Evolutionary conservation across 2,113 vertebrate genomes (phyloP), one percentile per base, ranked within the genome.

Genomic region (Amphilophus citrinellus): DNA sequence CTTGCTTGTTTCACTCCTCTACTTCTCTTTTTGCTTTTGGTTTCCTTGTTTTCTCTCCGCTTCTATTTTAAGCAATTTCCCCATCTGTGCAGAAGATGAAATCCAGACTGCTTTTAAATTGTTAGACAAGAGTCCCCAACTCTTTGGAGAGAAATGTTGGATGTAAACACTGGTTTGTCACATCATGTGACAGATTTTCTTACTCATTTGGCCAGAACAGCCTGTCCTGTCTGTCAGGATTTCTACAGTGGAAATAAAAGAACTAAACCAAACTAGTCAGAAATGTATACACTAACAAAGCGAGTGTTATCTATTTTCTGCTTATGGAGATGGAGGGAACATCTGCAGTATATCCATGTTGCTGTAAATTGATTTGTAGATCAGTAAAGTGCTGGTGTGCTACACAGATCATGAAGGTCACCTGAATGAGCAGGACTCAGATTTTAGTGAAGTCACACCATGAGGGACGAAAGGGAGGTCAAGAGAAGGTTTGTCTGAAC

Each of bases 381-480:
- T 59, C 56, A 83, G 65, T 65, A 90, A 91, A 92, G 86, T 82
- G 86, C 80, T 90, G 85, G 76, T 84, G 77, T 44, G 87, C 83
- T 82, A 87, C 78, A 87, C 57, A 86, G 91, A 87, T 88, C 66
- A 71, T 84, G 77, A 94, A 94, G 93, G 93, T 91, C 86, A 77
- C 56, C 53, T 62, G 83, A 86, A 84, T 20, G 84, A 77, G 79
- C 58, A 18, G 71, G 87, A 87, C 91, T 94, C 85, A 5, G 57
- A 35, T 94, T 92, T 93, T 93, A 91, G 10, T 53, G 76, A 58
- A 76, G 20, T 44, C 17, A 57, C 2, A 73, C 17, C 1, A 13
- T 32, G 35, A 76, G 4, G 27, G 22, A 59, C 63, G 79, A 78
- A 76, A 79, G 79, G 10, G 82, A 61, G 78, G 82, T 11, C 20